Base-by-base conservation (phyloP, 2,888 invertebrate species). In the Glaucopsyche alexis region DNA sequence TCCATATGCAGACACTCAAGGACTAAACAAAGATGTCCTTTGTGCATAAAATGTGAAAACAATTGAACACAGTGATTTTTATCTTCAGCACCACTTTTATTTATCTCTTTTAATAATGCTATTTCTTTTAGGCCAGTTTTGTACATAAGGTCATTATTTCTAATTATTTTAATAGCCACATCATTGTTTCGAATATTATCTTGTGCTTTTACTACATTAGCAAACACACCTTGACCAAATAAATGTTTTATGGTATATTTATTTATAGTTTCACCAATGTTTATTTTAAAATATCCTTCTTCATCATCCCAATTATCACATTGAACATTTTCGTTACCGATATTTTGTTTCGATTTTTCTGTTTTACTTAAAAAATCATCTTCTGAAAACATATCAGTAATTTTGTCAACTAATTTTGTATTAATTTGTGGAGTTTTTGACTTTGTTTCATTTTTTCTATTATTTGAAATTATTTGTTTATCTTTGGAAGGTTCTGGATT, bases 231-330 rank as follows among this genome's bases (percentile, higher is more conserved):
- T 91, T 99, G 98, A 0, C 99, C 99, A 0, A 99, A 97, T 87
- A 98, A 97, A 50, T 98, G 98, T 90, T 97, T 98, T 1, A 99
- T 98, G 74, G 96, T 95, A 85, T 99, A 99, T 75, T 95, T 95
- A 89, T 94, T 94, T 7, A 97, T 94, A 29, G 84, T 85, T 92
- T 99, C 99, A 13, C 99, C 98, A 81, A 98, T 96, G 79, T 97
- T 95, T 45, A 99, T 97, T 75, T 96, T 93, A 85, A 99, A 99
- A 88, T 99, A 99, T 67, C 99, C 99, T 87, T 99, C 99, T 6
- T 97, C 96, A 93, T 99, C 99, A 87, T 99, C 99, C 99, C 99
- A 99, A 87, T 99, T 99, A 86, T 99, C 99, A 7, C 96, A 96
- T 14, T 98, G 97, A 89, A 97, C 96, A 85, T 98, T 98, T 74